Evolutionary conservation across 2,113 vertebrate species (phyloP).

Genomic region (Tragelaphus imberbis): DNA sequence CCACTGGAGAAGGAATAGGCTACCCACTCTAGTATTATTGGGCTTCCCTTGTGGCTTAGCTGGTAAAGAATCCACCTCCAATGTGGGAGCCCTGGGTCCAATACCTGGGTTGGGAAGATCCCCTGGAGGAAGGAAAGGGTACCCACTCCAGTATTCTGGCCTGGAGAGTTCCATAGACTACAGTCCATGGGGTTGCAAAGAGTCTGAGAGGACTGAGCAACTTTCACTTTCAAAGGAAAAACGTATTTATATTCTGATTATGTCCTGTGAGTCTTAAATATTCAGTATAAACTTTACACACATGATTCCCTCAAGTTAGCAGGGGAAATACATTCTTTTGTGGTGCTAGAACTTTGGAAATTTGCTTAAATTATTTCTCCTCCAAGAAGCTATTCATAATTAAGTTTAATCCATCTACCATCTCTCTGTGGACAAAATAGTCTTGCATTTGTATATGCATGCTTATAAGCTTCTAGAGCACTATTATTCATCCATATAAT

Average conservation of each 20-base stretch:
- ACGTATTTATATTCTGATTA: neutral
- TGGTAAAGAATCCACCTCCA: neutral
- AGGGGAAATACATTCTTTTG: neutral
- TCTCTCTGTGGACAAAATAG: neutral
- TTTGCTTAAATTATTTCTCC: slow-evolving; percentile 13
- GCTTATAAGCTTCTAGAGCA: neutral
- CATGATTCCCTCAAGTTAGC: neutral
- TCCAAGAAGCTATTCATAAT: neutral
- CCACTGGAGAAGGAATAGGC: neutral
- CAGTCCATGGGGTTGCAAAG: neutral
- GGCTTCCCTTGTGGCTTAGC: neutral
- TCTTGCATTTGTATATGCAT: neutral
- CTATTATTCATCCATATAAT: neutral
- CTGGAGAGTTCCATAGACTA: neutral
- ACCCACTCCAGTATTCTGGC: neutral
- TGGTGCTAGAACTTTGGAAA: neutral
- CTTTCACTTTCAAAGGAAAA: neutral
- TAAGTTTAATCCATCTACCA: neutral
- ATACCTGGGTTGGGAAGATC: neutral
- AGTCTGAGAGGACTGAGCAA: neutral
- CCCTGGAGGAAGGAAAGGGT: neutral
- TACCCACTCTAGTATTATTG: neutral
- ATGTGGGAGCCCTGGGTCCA: neutral
- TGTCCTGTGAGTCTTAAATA: neutral
- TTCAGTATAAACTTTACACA: neutral